phyloP scores from a whole-genome alignment of 1,140 invertebrate species.

The Temnothorax longispinosus region DNA sequence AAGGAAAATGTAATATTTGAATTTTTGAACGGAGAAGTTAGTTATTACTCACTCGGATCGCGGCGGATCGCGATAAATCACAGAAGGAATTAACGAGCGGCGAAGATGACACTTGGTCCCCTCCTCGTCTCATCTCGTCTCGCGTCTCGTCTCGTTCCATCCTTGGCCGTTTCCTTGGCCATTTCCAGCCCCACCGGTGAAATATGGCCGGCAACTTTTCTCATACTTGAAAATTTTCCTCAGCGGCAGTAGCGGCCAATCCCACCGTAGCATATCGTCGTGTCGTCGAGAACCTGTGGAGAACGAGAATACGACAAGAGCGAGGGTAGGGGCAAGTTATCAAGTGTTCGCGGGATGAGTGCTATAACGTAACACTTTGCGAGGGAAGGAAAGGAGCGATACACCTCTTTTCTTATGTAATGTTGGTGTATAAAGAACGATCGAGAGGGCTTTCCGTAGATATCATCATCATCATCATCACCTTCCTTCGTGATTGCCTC shows the following conservation, averaged over 20 bases:
- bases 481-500: not conserved
- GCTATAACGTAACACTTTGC: conserved; percentile 63
- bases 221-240: conserved; percentile 80
- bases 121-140: conserved; percentile 63
- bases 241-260: conserved; percentile 37
- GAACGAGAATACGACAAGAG: conserved; percentile 1
- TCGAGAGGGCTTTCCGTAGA: conserved; percentile 28
- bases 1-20: conserved; percentile 78
- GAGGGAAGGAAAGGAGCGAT: conserved; percentile 19
- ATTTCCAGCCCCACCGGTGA: conserved; percentile 71
- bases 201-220: conserved; percentile 83
- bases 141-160: conserved; percentile 58
- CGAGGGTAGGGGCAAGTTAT: conserved; percentile 58
- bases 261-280: not conserved
- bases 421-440: conserved; percentile 30
- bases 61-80: conserved; percentile 81
- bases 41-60: conserved; percentile 78
- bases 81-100: conserved; percentile 82
- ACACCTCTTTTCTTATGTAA: not conserved
- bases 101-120: conserved; percentile 82
- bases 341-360: conserved; percentile 61
- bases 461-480: not conserved
- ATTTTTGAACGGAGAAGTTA: conserved; percentile 76
- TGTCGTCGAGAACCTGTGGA: too few relatives aligned
- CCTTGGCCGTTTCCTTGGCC: conserved; percentile 67